A percentile compares a stretch with the other conserved stretches of the same genome.
These are phyloP conservation scores for Hystrix cristata DNA, from an alignment of 2,113 vertebrate genomes.

Conservation along the genomic window DNA sequence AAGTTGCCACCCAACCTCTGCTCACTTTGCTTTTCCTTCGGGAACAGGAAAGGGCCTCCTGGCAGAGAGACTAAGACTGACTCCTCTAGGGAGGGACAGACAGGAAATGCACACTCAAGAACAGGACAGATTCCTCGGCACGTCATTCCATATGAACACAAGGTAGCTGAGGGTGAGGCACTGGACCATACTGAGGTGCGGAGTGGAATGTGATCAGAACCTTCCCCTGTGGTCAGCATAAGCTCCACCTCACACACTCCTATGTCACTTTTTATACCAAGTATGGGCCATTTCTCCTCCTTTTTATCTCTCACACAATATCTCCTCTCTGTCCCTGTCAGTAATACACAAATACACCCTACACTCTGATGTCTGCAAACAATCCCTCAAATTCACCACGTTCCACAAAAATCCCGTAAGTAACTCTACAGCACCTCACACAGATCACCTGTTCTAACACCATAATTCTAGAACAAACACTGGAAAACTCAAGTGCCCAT, in stretches of 20 bases:
- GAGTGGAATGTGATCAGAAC: not conserved
- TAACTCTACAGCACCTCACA: not conserved
- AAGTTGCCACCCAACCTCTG: not conserved
- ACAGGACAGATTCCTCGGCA: not conserved
- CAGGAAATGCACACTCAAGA: not conserved
- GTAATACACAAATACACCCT: not conserved
- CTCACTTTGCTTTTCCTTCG: not conserved
- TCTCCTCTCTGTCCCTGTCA: not conserved
- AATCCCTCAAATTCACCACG: not conserved
- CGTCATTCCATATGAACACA: fast-evolving
- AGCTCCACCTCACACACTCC: not conserved
- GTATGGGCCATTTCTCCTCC: not conserved
- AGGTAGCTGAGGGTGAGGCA: not conserved
- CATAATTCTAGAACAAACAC: not conserved
- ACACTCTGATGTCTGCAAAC: not conserved
- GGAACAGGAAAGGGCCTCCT: not conserved
- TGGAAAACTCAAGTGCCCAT: not conserved
- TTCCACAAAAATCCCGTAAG: not conserved
- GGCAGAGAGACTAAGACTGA: not conserved
- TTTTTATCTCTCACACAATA: not conserved
- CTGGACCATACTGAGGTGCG: not conserved
- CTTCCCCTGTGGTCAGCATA: not conserved
- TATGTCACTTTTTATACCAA: not conserved
- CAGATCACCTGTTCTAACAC: not conserved
- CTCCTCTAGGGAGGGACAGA: not conserved